phyloP scores from a whole-genome alignment of 2,797 vertebrate species.

The Tokudaia tokunoshimensis region DNA sequence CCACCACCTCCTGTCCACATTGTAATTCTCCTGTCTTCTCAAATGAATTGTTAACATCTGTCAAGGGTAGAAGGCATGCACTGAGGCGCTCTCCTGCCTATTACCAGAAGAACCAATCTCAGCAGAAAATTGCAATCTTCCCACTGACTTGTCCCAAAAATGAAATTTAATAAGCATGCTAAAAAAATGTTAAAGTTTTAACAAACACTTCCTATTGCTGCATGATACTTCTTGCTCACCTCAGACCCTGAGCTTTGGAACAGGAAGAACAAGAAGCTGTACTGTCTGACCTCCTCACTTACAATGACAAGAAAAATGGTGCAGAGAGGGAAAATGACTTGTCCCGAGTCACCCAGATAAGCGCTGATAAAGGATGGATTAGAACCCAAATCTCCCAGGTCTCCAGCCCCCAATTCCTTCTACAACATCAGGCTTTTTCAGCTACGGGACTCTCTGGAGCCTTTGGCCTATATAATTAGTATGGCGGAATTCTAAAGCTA shows the following conservation, averaged over 20 bases:
- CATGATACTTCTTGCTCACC: constrained; percentile 27
- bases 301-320: not conserved
- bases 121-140: constrained; percentile 76
- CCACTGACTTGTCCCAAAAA: constrained; percentile 63
- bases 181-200: constrained; percentile 69
- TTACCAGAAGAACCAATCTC: constrained; percentile 73
- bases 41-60: constrained; percentile 80
- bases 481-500: constrained; percentile 64
- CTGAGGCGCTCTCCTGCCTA: constrained; percentile 34
- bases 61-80: constrained; percentile 72
- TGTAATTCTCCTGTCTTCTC: constrained; percentile 78
- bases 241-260: constrained; percentile 38
- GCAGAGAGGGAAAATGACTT: constrained; percentile 45
- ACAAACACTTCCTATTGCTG: constrained; percentile 49
- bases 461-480: constrained; percentile 75
- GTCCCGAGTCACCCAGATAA: constrained; percentile 66
- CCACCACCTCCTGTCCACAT: constrained; percentile 76
- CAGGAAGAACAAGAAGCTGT: constrained; percentile 32
- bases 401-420: constrained; percentile 41
- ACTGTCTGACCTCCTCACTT: not conserved
- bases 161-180: constrained; percentile 66
- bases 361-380: constrained; percentile 72
- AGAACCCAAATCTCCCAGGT: constrained; percentile 72
- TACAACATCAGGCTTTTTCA: constrained; percentile 58
- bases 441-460: constrained; percentile 46